A percentile compares a stretch with the other conserved stretches of the same genome.
Evolutionary conservation across 2,113 vertebrate species (phyloP).

Genomic region (Melanocharis versteri): DNA sequence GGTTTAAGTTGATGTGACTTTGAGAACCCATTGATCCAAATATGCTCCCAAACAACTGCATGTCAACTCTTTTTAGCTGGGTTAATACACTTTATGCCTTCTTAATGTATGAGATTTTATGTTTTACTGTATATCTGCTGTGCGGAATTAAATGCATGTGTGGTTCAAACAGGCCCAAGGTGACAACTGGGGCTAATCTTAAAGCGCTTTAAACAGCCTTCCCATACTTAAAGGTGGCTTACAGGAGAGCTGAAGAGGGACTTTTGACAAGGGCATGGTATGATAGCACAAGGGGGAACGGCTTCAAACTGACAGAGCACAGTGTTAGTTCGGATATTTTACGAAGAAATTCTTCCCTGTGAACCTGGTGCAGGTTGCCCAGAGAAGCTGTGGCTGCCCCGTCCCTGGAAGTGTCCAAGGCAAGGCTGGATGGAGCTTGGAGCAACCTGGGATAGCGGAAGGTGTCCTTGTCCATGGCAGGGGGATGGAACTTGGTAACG

Average conservation of each 20-base stretch:
- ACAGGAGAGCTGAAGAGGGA: neutral
- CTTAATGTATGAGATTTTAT: constrained; percentile 50
- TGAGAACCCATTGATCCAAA: constrained; percentile 61
- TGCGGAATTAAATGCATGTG: constrained; percentile 30
- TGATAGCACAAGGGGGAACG: neutral
- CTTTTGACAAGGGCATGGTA: neutral
- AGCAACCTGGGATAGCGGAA: neutral
- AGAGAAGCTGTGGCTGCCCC: neutral
- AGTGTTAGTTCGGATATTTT: neutral
- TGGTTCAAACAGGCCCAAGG: constrained; percentile 44
- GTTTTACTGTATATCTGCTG: constrained; percentile 57
- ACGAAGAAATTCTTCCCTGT: neutral
- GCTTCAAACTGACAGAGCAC: neutral
- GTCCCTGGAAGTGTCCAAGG: neutral
- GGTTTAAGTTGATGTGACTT: constrained; percentile 27
- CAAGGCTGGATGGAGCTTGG: neutral
- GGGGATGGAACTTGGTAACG: neutral
- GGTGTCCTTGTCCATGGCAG: neutral
- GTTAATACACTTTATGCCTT: constrained; percentile 56
- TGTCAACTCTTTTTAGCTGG: constrained; percentile 40
- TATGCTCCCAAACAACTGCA: neutral
- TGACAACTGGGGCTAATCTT: constrained; percentile 16
- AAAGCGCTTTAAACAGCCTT: neutral
- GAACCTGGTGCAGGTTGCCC: neutral
- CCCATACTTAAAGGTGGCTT: neutral